Conservation (phyloP, 1,140 invertebrate species). For the Arion vulgaris region DNA sequence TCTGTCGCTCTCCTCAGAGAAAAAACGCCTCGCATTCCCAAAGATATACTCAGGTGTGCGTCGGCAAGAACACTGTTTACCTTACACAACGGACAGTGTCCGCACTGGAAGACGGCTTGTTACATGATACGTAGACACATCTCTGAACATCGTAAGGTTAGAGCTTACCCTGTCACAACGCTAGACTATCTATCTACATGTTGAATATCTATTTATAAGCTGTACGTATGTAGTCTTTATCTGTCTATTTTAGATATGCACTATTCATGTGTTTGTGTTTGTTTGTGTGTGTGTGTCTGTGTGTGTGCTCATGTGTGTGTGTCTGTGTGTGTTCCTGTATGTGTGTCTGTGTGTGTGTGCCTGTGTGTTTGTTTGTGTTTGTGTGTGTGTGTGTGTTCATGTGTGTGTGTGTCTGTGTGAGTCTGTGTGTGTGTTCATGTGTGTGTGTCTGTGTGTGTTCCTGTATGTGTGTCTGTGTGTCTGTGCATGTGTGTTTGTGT, state of each 20-base stretch:
- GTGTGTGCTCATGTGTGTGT: background rate
- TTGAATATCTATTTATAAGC: too few species aligned
- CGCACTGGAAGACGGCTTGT: constrained; percentile 28
- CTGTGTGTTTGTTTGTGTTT: background rate
- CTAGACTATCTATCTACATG: too few species aligned
- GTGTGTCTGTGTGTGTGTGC: background rate
- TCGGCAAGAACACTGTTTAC: constrained; percentile 20
- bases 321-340: background rate
- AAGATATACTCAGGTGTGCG: constrained; percentile 20
- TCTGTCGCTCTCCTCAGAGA: constrained; percentile 13
- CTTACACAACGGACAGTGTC: constrained; percentile 30
- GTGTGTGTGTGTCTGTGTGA: background rate
- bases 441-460: too few species aligned
- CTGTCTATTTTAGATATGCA: too few species aligned
- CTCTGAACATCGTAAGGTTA: constrained; percentile 21
- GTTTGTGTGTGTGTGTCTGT: too few species aligned
- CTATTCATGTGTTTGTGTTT: too few species aligned
- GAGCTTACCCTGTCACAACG: too few species aligned
- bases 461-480: too few species aligned
- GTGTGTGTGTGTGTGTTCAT: background rate
- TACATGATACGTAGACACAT: constrained; percentile 29
- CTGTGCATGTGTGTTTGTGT: too few species aligned
- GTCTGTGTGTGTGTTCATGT: background rate
- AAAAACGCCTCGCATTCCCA: constrained; percentile 19
- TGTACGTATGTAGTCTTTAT: too few species aligned